Evolutionary conservation across 2,888 invertebrate genomes (phyloP), one percentile per base, ranked within the genome.

Genomic region (Gastrophysa polygoni): DNA sequence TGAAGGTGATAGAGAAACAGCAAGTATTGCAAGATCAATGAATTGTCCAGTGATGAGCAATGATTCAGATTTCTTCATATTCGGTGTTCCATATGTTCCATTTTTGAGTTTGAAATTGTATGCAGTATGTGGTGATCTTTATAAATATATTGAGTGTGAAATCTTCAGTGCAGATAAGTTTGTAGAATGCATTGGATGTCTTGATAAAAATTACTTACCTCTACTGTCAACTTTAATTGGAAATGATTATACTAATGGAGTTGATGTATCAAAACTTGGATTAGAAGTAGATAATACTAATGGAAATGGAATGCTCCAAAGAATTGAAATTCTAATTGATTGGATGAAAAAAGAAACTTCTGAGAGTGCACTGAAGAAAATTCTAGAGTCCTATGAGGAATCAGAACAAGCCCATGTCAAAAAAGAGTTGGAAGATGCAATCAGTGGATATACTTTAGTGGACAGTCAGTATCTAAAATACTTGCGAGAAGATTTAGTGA

Each of bases 21-120:
- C 95, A 0, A 88, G 90, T 0, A 80, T 96, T 69, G 93, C 95
- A 0, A 87, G 89, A 67, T 84, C 87, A 59, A 82, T 95, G 1
- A 83, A 89, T 38, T 96, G 95, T 73, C 96, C 96, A 0, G 90
- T 98, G 1, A 79, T 98, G 2, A 96, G 95, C 75, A 92, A 91
- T 71, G 98, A 98, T 81, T 96, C 96, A 0, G 98, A 98, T 82
- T 98, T 96, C 82, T 96, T 90, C 75, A 90, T 98, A 67, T 94
- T 91, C 80, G 91, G 93, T 81, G 88, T 93, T 0, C 81, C 85
- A 1, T 95, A 94, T 71, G 90, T 98, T 68, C 93, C 94, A 0
- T 88, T 93, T 68, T 84, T 87, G 28, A 89, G 88, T 20, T 75
- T 93, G 10, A 85, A 88, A 3, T 79, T 84, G 5, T 85, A 85